Conservation (phyloP, 1,140 invertebrate genomes). For the Trichomalopsis sarcophagae region DNA sequence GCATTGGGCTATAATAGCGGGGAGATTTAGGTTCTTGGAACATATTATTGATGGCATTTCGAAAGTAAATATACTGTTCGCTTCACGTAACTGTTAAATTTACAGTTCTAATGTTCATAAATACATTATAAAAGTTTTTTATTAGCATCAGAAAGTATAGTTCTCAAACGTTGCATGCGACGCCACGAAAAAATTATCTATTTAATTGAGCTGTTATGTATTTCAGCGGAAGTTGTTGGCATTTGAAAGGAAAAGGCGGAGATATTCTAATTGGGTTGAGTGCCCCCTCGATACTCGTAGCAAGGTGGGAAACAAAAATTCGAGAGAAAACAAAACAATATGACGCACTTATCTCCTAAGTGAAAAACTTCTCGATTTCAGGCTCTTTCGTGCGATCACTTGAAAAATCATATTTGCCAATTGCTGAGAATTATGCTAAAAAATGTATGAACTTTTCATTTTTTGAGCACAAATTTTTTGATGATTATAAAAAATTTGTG, state of each 20-base stretch:
- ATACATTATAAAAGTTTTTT: too few species aligned
- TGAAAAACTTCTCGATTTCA: constrained; percentile 20
- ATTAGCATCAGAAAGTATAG: too few species aligned
- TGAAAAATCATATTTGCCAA: too few species aligned
- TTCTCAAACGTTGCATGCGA: background rate
- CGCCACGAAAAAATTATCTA: background rate
- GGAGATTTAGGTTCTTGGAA: background rate
- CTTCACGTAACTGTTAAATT: background rate
- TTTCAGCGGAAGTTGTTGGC: background rate
- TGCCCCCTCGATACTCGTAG: background rate
- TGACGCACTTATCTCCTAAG: background rate
- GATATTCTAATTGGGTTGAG: constrained; percentile 45
- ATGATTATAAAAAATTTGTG: too few species aligned
- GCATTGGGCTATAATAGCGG: background rate
- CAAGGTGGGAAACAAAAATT: constrained; percentile 12
- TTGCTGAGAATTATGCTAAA: too few species aligned
- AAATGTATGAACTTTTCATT: too few species aligned
- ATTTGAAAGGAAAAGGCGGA: constrained; percentile 13
- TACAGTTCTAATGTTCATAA: background rate
- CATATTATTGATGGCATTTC: background rate
- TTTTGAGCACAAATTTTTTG: too few species aligned
- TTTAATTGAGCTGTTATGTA: constrained; percentile 19
- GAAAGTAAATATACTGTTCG: background rate
- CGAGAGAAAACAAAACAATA: background rate
- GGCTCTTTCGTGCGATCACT: too few species aligned